Conservation (phyloP, 92 coral and sea anemone genomes). For the Zoanthus sansibaricus region DNA sequence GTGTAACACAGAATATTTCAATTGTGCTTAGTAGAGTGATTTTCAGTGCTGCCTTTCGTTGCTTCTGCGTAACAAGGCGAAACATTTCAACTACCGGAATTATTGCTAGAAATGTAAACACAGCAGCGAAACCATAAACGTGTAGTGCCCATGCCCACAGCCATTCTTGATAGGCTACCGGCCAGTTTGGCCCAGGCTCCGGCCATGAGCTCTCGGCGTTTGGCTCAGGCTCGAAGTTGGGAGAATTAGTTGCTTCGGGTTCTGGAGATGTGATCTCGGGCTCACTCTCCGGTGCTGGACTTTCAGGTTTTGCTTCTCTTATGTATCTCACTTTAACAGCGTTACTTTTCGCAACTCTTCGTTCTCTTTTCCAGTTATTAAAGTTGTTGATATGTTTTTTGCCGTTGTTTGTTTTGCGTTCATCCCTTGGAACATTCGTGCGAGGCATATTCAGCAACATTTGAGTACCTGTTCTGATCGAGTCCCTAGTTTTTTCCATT, state of each 20-base stretch:
- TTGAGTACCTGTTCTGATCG: neutral
- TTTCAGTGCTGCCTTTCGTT: slow-evolving; percentile 74
- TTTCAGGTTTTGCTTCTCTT: slow-evolving; percentile 12
- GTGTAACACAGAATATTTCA: slow-evolving; percentile 70
- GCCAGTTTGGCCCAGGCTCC: slow-evolving; percentile 97
- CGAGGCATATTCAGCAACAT: neutral
- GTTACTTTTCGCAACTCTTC: neutral
- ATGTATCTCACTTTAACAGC: neutral
- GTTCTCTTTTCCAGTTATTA: neutral
- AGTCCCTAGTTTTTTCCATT: neutral
- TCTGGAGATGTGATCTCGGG: slow-evolving; percentile 43
- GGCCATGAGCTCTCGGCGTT: slow-evolving; percentile 85
- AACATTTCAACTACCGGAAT: slow-evolving; percentile 72
- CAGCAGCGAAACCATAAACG: slow-evolving; percentile 79
- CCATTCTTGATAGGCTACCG: slow-evolving; percentile 77
- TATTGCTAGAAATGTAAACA: slow-evolving; percentile 66
- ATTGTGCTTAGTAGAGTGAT: slow-evolving; percentile 77
- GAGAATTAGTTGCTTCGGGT: slow-evolving; percentile 45
- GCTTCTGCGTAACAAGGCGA: slow-evolving; percentile 58
- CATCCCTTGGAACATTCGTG: neutral
- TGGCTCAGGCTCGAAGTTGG: slow-evolving; percentile 76
- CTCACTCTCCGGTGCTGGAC: slow-evolving; percentile 13
- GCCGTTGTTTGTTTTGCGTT: neutral
- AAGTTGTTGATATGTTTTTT: neutral
- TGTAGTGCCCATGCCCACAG: slow-evolving; percentile 93